Evolutionary conservation across 1,140 invertebrate species (phyloP).

Genomic region (Ceratina japonica): DNA sequence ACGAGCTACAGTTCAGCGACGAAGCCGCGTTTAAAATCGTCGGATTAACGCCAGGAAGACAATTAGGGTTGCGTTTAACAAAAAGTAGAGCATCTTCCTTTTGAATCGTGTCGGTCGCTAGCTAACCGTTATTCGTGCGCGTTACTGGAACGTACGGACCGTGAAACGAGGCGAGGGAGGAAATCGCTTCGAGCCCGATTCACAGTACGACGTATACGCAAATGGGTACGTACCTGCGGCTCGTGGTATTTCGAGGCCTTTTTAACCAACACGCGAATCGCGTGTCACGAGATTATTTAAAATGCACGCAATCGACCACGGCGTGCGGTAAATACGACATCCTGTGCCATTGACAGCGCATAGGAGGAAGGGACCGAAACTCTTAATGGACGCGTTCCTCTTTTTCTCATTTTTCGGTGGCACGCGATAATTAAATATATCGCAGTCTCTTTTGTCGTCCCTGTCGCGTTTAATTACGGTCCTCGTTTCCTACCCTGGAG

Average conservation of each 20-base stretch:
- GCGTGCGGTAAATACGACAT: neutral
- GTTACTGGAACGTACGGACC: conserved; percentile 58
- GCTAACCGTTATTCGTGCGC: conserved; percentile 56
- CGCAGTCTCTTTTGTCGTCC: conserved; percentile 47
- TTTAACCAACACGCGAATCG: conserved; percentile 7
- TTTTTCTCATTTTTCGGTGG: conserved; percentile 49
- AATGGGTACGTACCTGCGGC: neutral
- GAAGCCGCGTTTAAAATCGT: neutral
- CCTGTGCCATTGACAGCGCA: neutral
- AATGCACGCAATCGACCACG: neutral
- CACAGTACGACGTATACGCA: neutral
- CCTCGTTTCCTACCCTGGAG: conserved; percentile 62
- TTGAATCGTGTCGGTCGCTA: conserved; percentile 37
- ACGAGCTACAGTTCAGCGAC: neutral
- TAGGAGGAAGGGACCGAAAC: neutral
- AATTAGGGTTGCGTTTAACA: conserved; percentile 44
- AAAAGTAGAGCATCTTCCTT: conserved; percentile 55
- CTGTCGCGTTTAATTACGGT: conserved; percentile 57
- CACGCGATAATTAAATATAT: conserved; percentile 47
- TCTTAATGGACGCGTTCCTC: conserved; percentile 25
- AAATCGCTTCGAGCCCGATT: conserved; percentile 59
- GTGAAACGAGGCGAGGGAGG: conserved; percentile 59
- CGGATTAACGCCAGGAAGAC: conserved; percentile 24
- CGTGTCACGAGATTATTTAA: conserved; percentile 4
- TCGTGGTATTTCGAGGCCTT: conserved; percentile 32